A percentile compares a stretch with the other conserved stretches of the same genome.
Evolutionary conservation across 92 coral and sea anemone genomes (phyloP).

Genomic region (Porites cylindrica): DNA sequence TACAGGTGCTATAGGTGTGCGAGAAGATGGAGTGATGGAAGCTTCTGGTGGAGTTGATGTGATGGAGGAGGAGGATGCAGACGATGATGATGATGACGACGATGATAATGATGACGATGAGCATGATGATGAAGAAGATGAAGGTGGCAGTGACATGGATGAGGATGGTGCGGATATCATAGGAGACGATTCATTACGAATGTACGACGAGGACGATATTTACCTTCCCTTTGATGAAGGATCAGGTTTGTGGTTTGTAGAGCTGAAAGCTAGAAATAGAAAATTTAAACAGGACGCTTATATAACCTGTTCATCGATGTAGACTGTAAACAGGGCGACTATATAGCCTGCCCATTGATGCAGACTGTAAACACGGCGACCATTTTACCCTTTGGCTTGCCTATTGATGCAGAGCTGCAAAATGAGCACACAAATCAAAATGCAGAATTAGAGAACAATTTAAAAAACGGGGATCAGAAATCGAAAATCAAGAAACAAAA

Average conservation of each 20-base stretch:
- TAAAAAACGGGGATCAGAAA: no score
- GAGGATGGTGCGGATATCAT: conserved; percentile 85
- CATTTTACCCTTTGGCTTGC: no score
- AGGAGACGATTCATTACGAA: conserved; percentile 86
- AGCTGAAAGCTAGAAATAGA: not conserved
- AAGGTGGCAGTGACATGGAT: conserved; percentile 92
- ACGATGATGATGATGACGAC: conserved; percentile 90
- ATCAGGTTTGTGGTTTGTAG: not conserved
- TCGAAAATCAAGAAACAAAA: no score
- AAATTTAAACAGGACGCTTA: not conserved
- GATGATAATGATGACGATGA: conserved; percentile 94
- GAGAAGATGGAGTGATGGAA: conserved; percentile 78
- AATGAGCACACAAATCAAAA: no score
- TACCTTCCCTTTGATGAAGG: conserved; percentile 90
- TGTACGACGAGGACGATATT: conserved; percentile 88
- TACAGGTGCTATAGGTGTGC: conserved; percentile 51
- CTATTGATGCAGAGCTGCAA: no score
- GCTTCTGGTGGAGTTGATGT: conserved; percentile 66
- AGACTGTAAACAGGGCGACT: no score
- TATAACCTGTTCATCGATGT: no score
- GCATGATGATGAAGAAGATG: conserved; percentile 89
- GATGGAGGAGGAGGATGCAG: conserved; percentile 85
- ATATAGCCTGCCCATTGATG: no score
- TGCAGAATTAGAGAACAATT: no score
- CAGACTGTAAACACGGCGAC: no score